phyloP scores from a whole-genome alignment of 2,113 vertebrate species.

The Brachypteracias leptosomus region DNA sequence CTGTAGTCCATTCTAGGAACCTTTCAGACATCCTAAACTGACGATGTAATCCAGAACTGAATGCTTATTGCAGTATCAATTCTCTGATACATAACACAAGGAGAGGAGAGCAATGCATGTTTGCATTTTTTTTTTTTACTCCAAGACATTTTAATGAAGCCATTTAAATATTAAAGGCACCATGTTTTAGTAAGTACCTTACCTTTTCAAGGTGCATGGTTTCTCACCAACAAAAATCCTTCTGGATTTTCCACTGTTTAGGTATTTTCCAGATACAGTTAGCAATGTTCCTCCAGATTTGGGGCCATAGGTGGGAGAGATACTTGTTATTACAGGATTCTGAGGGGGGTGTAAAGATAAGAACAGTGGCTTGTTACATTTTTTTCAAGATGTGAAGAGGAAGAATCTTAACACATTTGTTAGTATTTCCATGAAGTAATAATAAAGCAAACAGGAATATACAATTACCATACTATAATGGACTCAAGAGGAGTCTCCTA shows the following conservation, averaged over 20 bases:
- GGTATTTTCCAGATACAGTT: constrained; percentile 85
- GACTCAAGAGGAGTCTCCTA: background rate
- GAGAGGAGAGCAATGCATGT: background rate
- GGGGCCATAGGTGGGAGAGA: constrained; percentile 90
- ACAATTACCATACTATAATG: background rate
- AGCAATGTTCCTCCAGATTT: constrained; percentile 91
- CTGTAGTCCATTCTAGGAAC: background rate
- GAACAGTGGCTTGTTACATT: background rate
- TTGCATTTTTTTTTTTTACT: background rate
- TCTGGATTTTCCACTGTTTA: constrained; percentile 85
- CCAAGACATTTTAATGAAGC: background rate
- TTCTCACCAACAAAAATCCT: constrained; percentile 85
- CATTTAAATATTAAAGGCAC: background rate
- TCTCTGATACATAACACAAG: background rate
- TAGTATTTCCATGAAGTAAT: background rate
- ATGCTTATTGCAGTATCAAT: background rate
- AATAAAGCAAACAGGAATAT: background rate
- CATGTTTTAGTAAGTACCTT: background rate
- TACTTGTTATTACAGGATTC: constrained; percentile 86
- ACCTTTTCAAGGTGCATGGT: constrained; percentile 89
- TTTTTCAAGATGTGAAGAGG: background rate
- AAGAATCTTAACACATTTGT: background rate
- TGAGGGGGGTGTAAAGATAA: constrained; percentile 57
- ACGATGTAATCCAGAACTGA: background rate
- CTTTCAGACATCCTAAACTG: background rate